Percentiles rank a stretch among this genome's conserved stretches.
Evolutionary conservation across 1,140 invertebrate genomes (phyloP).

Genomic region (Drosophila sechellia): DNA sequence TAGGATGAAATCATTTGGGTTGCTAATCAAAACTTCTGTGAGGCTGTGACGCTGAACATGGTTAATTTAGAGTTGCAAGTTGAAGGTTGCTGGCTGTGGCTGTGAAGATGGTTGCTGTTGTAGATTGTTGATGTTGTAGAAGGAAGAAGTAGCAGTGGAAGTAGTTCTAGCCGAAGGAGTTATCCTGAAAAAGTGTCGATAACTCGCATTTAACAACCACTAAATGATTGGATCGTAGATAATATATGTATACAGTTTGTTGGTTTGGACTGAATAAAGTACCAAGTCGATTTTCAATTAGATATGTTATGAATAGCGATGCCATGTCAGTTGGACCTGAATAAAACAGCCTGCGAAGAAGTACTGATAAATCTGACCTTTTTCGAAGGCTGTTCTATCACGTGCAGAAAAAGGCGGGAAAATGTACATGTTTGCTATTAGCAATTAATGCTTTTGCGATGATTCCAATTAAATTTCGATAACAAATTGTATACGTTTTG

Average conservation of each 20-base stretch:
- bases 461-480: background rate
- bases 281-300: background rate
- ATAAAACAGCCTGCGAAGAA: background rate
- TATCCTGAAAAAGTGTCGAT: conserved; percentile 70
- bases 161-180: conserved; percentile 61
- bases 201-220: conserved; percentile 57
- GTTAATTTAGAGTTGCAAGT: conserved; percentile 57
- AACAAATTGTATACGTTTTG: conserved; percentile 9
- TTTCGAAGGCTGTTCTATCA: conserved; percentile 1
- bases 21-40: conserved; percentile 39
- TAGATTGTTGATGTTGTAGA: conserved; percentile 66
- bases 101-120: conserved; percentile 65
- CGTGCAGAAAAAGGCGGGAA: conserved; percentile 3
- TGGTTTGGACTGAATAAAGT: background rate
- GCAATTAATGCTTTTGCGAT: background rate
- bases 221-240: conserved; percentile 28
- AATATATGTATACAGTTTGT: conserved; percentile 24
- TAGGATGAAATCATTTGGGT: conserved; percentile 31
- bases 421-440: background rate
- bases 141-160: conserved; percentile 66
- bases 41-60: conserved; percentile 48
- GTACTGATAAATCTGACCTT: too few relatives aligned
- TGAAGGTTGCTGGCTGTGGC: conserved; percentile 62
- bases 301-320: background rate
- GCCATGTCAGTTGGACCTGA: background rate